Evolutionary conservation across 2,888 invertebrate species (phyloP), one percentile per base, ranked within the genome.

Genomic region (Noctua pronuba): DNA sequence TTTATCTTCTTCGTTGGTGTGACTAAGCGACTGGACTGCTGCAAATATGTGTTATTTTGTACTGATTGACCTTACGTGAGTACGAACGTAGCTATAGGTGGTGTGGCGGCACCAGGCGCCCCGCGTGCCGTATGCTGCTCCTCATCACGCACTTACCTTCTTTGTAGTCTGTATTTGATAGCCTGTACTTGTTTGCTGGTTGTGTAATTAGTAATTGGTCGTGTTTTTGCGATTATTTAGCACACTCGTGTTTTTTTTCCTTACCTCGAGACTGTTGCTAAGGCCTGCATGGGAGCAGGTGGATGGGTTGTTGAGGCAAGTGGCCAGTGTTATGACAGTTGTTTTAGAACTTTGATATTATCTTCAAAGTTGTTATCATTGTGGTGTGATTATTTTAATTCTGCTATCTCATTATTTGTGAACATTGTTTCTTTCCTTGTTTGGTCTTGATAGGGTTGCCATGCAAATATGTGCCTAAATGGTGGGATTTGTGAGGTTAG

Each of bases 1-100:
- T 92, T 87, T 92, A 93, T 94, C 94, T 94, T 93, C 91, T 91
- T 81, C 88, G 88, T 89, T 89, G 90, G 87, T 89, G 90, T 90
- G 89, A 89, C 84, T 82, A 85, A 90, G 88, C 88, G 87, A 88
- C 88, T 85, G 89, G 89, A 86, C 81, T 88, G 90, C 89, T 89
- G 88, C 83, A 90, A 92, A 92, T 91, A 93, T 93, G 91, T 91
- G 91, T 92, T 93, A 92, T 84, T 93, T 92, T 93, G 89, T 92
- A 91, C 90, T 88, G 88, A 88, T 91, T 92, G 92, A 92, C 92
- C 92, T 92, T 93, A 93, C 88, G 94, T 93, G 92, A 94, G 94
- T 94, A 92, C 90, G 78, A 90, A 87, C 88, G 71, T 90, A 89
- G 90, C 86, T 90, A 88, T 87, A 90, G 85, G 85, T 90, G 89